Evolutionary conservation across 2,113 vertebrate genomes (phyloP).

Genomic region (Hemiscyllium ocellatum): DNA sequence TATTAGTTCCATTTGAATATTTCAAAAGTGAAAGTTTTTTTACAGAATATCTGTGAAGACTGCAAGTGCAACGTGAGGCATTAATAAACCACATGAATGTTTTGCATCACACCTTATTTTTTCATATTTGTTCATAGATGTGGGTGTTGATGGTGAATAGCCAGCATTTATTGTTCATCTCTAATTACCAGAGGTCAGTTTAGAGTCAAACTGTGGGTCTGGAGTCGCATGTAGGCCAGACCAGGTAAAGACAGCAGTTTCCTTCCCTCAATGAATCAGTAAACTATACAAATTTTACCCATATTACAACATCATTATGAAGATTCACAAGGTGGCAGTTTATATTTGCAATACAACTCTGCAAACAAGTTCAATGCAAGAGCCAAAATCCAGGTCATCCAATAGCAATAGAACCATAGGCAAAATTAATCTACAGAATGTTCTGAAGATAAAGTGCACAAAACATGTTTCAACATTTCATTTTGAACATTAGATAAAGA

Average conservation of each 20-base stretch:
- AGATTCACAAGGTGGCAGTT: neutral
- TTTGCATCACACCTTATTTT: neutral
- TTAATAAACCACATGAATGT: neutral
- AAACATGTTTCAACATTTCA: neutral
- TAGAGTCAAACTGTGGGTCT: no score
- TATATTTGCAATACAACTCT: neutral
- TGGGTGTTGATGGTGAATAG: no score
- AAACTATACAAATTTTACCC: no score
- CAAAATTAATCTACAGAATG: neutral
- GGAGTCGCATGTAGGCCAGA: no score
- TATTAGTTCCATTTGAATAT: neutral
- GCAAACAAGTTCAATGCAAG: neutral
- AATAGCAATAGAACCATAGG: neutral
- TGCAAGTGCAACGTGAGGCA: neutral
- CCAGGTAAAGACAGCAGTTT: no score
- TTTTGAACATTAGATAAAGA: neutral
- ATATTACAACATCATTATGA: neutral
- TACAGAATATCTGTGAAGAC: neutral
- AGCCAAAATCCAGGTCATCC: neutral
- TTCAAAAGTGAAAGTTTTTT: neutral
- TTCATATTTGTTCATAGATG: no score
- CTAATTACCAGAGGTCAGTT: no score
- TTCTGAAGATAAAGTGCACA: neutral
- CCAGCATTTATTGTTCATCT: no score
- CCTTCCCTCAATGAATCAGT: no score